Conservation (phyloP, 2,113 vertebrate genomes). For the Zosterops pallidus region DNA sequence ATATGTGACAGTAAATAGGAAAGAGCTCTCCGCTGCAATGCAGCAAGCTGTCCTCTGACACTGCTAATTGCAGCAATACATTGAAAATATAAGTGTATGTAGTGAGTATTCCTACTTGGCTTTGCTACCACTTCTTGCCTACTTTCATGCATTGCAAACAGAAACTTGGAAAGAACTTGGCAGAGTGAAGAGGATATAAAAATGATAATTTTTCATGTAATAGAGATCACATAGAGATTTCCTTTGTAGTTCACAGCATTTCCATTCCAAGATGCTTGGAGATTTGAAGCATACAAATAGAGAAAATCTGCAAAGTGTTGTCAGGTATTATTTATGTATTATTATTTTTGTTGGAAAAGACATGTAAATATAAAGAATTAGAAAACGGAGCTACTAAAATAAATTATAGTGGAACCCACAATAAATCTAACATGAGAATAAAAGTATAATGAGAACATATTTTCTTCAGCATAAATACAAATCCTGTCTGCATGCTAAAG, state of each 20-base stretch:
- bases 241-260: conserved; percentile 66
- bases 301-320: conserved; percentile 60
- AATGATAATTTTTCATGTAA: conserved; percentile 63
- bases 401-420: conserved; percentile 70
- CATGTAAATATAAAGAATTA: conserved; percentile 75
- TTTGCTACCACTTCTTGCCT: conserved; percentile 42
- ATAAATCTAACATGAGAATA: conserved; percentile 71
- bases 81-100: conserved; percentile 12
- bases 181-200: conserved; percentile 57
- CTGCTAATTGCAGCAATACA: conserved; percentile 50
- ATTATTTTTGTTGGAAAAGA: conserved; percentile 75
- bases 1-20: neutral
- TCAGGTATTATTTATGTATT: conserved; percentile 77
- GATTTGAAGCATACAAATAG: conserved; percentile 67
- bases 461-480: conserved; percentile 77
- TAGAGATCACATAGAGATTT: conserved; percentile 55
- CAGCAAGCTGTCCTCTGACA: conserved; percentile 46
- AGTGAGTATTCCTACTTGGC: conserved; percentile 38
- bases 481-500: conserved; percentile 70
- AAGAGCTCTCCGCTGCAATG: conserved; percentile 15
- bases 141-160: conserved; percentile 57
- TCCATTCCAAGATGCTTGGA: conserved; percentile 51
- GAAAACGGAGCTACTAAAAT: conserved; percentile 71
- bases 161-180: conserved; percentile 46
- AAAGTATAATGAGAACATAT: conserved; percentile 75